Conservation (phyloP, 2,888 invertebrate species). For the Eustalomyia histrio region DNA sequence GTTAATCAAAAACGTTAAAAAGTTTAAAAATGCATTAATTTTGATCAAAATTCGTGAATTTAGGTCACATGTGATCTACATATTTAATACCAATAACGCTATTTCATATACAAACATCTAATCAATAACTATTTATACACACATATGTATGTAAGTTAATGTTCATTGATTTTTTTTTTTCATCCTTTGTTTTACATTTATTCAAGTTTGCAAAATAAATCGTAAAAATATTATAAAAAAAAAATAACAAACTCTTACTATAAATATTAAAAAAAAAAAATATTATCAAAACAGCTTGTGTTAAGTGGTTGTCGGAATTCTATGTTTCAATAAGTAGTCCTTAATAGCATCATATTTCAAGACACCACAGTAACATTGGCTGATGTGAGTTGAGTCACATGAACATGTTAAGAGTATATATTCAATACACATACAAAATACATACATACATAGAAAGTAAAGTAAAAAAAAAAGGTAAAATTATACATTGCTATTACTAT, state of each 20-base stretch:
- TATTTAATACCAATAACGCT: neutral
- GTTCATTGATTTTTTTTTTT: neutral
- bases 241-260: constrained; percentile 9
- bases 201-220: neutral
- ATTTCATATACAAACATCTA: constrained; percentile 39
- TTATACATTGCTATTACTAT: neutral
- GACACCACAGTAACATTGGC: constrained; percentile 58
- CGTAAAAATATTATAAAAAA: constrained; percentile 29
- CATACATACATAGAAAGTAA: neutral
- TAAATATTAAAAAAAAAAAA: constrained; percentile 49
- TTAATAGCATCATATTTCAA: constrained; percentile 64
- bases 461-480: neutral
- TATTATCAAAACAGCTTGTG: constrained; percentile 64
- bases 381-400: constrained; percentile 31
- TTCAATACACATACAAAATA: neutral
- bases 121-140: constrained; percentile 31
- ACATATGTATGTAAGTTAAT: neutral
- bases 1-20: too few relatives aligned
- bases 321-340: constrained; percentile 64
- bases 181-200: neutral
- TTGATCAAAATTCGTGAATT: too few relatives aligned
- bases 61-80: too few relatives aligned
- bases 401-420: neutral
- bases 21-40: too few relatives aligned
- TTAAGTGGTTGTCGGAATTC: constrained; percentile 65